Base-by-base conservation (phyloP, 2,797 vertebrate species). In the Ptychobarbus kaznakovi region DNA sequence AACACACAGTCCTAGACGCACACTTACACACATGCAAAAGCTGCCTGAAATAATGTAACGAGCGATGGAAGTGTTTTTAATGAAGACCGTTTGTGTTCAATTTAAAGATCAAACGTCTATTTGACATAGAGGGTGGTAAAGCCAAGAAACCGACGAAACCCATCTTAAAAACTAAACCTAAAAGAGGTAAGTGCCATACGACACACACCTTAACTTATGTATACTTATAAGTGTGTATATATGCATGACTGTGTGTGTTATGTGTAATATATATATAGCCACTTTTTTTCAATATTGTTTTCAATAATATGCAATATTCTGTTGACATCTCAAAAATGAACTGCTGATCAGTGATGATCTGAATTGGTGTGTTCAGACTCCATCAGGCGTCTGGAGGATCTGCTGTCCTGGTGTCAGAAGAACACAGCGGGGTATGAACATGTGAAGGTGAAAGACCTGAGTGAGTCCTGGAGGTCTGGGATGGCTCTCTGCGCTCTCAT, bases 401-500 rank as follows among this genome's bases (percentile, higher is more conserved):
- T 99, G 90, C 91, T 99, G 81, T 94, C 69, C 74, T 99, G 98
- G 98, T 98, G 97, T 92, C 96, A 96, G 94, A 94, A 93, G 83
- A 93, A 96, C 93, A 98, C 97, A 0, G 93, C 90, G 0, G 96
- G 95, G 3, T 97, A 96, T 63, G 80, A 87, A 0, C 91, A 93
- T 0, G 96, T 98, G 73, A 88, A 88, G 0, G 96, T 99, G 8
- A 94, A 91, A 0, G 88, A 98, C 90, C 92, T 99, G 63, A 96
- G 93, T 8, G 91, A 92, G 35, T 99, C 97, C 42, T 99, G 98
- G 98, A 91, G 91, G 69, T 97, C 96, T 0, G 98, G 98, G 0
- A 88, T 96, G 90, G 97, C 97, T 13, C 94, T 99, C 81, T 97
- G 97, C 0, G 96, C 97, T 20, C 95, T 99, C 81, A 92, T 99